Conservation (phyloP, 1,140 invertebrate genomes). For the Panagrolaimus sp. region DNA sequence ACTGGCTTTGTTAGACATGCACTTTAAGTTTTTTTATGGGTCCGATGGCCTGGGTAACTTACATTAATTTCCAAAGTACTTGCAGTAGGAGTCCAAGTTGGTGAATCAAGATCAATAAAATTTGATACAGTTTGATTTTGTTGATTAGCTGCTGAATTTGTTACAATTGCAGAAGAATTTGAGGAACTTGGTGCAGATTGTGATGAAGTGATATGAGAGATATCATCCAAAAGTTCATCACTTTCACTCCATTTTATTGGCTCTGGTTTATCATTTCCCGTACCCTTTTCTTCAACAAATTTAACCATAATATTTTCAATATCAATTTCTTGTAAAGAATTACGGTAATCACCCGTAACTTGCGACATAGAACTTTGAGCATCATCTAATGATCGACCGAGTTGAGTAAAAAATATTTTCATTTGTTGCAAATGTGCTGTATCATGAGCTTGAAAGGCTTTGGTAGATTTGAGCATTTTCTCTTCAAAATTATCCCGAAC, state of each 20-base stretch:
- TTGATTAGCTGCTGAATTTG: neutral
- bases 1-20: too few species aligned
- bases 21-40: slow-evolving; percentile 18
- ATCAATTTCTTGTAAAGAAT: slow-evolving; percentile 45
- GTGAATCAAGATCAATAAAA: slow-evolving; percentile 8
- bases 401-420: slow-evolving; percentile 37
- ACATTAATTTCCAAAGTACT: slow-evolving; percentile 14
- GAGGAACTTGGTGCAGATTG: slow-evolving; percentile 47
- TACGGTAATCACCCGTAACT: slow-evolving; percentile 46
- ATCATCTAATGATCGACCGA: slow-evolving; percentile 37
- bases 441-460: slow-evolving; percentile 46
- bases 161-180: slow-evolving; percentile 47
- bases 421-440: slow-evolving; percentile 44
- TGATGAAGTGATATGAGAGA: slow-evolving; percentile 22
- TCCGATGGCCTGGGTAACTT: too few species aligned
- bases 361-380: slow-evolving; percentile 39
- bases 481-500: slow-evolving; percentile 55
- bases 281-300: slow-evolving; percentile 54
- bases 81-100: neutral
- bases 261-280: slow-evolving; percentile 52
- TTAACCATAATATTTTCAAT: slow-evolving; percentile 51
- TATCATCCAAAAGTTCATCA: slow-evolving; percentile 41
- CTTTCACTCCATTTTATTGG: slow-evolving; percentile 38
- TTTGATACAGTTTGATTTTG: slow-evolving; percentile 5
- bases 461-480: slow-evolving; percentile 43